Conservation (phyloP, 2,888 invertebrate genomes). For the Drosophila austrosaltans region DNA sequence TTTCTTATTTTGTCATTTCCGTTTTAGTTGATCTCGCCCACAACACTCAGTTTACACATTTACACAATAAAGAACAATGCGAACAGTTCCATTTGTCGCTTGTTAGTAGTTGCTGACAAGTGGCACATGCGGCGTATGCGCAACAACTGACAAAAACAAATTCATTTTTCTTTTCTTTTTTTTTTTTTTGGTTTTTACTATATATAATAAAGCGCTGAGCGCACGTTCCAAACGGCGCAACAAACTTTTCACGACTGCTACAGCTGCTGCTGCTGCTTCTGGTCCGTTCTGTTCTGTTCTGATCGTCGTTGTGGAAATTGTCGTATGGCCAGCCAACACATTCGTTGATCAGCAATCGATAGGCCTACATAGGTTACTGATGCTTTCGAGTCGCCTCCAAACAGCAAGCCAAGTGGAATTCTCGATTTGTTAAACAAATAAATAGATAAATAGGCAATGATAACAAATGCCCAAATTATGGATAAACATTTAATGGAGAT, state of each 20-base stretch:
- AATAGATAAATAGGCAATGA: constrained; percentile 30
- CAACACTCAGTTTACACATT: constrained; percentile 9
- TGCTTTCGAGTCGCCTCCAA: background rate
- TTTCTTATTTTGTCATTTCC: constrained; percentile 34
- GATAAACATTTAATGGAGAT: constrained; percentile 1
- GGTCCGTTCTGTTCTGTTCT: background rate
- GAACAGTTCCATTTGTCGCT: constrained; percentile 46
- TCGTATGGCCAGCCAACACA: constrained; percentile 49
- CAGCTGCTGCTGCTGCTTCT: constrained; percentile 17
- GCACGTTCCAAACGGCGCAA: constrained; percentile 67
- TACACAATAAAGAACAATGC: background rate
- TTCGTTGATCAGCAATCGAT: constrained; percentile 52
- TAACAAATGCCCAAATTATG: constrained; percentile 1
- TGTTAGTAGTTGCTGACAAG: constrained; percentile 57
- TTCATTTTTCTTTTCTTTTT: constrained; percentile 39
- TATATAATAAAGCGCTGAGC: constrained; percentile 39
- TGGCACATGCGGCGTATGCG: constrained; percentile 64
- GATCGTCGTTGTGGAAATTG: constrained; percentile 43
- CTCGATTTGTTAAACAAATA: constrained; percentile 26
- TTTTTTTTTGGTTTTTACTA: background rate
- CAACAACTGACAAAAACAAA: constrained; percentile 45
- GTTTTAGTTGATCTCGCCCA: constrained; percentile 13
- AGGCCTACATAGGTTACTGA: constrained; percentile 16
- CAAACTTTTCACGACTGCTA: constrained; percentile 70
- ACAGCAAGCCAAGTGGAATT: constrained; percentile 13